phyloP scores from a whole-genome alignment of 2,888 invertebrate genomes.

The Limnephilus marmoratus region DNA sequence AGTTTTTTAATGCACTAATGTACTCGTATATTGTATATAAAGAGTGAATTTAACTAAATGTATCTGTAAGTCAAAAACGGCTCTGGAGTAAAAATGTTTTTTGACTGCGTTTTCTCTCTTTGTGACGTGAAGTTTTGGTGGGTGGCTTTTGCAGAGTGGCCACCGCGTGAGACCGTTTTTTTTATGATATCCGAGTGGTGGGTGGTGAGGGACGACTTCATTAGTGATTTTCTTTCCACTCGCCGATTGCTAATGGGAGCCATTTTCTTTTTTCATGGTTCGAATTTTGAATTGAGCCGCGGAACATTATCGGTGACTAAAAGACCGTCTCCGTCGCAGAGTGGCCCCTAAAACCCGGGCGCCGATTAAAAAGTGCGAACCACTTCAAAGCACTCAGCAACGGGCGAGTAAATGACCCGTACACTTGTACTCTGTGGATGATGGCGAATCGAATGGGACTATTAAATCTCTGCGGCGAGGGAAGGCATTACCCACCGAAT shows the following conservation, averaged over 20 bases:
- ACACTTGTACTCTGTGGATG: not conserved
- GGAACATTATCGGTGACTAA: slow-evolving; percentile 50
- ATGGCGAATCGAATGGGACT: not conserved
- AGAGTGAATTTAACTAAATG: no score
- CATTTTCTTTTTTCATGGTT: slow-evolving; percentile 35
- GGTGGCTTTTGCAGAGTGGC: no score
- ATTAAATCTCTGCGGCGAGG: slow-evolving; percentile 43
- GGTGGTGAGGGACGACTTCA: not conserved
- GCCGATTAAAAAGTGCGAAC: slow-evolving; percentile 6
- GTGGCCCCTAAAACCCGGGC: not conserved
- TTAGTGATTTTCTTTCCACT: slow-evolving; percentile 31
- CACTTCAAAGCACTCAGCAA: not conserved
- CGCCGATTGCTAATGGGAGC: slow-evolving; percentile 30
- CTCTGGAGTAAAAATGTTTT: no score
- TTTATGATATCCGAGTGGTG: not conserved
- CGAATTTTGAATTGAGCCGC: slow-evolving; percentile 39
- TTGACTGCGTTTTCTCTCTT: no score
- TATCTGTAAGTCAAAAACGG: no score
- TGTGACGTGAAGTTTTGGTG: no score
- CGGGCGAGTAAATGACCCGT: slow-evolving; percentile 17
- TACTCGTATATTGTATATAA: no score
- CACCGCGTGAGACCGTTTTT: not conserved
- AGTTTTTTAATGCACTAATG: no score
- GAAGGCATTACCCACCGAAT: slow-evolving; percentile 49
- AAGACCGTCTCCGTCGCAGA: not conserved